Evolutionary conservation across 2,888 invertebrate species (phyloP).

Genomic region (Neocrepidodera transversa): DNA sequence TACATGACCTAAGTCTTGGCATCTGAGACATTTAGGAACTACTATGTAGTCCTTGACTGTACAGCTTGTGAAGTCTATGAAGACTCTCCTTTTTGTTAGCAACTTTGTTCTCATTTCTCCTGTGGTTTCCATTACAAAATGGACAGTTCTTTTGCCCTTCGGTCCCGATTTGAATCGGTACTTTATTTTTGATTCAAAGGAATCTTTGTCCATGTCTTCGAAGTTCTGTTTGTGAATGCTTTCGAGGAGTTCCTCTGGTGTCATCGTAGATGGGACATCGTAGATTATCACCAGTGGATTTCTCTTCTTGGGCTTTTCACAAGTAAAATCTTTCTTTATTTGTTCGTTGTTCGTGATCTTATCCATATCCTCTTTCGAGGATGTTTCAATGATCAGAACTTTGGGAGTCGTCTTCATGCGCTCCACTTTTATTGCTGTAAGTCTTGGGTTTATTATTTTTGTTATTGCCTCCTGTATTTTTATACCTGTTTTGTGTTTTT

Average conservation of each 20-base stretch:
- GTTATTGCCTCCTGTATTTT: too few species aligned
- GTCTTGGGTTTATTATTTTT: too few species aligned
- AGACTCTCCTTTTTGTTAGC: not conserved
- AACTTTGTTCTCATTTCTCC: not conserved
- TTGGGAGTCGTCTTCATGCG: too few species aligned
- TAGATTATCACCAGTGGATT: not conserved
- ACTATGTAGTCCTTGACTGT: conserved; percentile 4
- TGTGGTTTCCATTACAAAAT: conserved; percentile 13
- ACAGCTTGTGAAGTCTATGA: not conserved
- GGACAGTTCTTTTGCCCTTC: conserved; percentile 1
- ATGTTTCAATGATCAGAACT: too few species aligned
- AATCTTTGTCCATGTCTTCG: not conserved
- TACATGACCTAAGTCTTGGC: conserved; percentile 15
- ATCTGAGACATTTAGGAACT: conserved; percentile 8
- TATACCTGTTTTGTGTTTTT: too few species aligned
- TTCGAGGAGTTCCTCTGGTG: not conserved
- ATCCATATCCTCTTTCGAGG: too few species aligned
- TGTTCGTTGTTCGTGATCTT: too few species aligned
- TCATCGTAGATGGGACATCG: not conserved
- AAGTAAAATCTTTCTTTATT: too few species aligned
- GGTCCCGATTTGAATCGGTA: conserved; percentile 22
- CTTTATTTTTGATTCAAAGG: not conserved
- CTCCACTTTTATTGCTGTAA: too few species aligned
- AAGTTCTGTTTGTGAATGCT: conserved; percentile 11
- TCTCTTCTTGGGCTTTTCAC: not conserved